Conservation (phyloP, 2,888 invertebrate genomes). For the Bugulina stolonifera region DNA sequence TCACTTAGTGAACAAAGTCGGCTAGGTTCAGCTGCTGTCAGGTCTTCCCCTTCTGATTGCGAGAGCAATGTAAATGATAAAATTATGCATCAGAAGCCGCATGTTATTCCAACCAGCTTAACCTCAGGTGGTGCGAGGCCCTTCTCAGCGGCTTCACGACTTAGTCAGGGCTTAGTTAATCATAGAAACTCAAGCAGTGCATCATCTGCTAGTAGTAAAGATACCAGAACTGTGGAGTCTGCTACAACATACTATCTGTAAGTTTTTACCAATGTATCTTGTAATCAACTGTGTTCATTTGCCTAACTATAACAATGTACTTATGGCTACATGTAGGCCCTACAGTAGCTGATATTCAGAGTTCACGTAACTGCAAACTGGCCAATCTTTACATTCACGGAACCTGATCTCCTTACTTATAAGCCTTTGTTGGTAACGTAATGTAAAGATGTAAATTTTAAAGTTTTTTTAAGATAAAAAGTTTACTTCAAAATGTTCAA, state of each 20-base stretch:
- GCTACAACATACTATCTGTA: slow-evolving; percentile 21
- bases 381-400: too few species aligned
- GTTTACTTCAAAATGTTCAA: too few species aligned
- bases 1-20: not conserved
- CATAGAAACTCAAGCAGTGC: not conserved
- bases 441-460: too few species aligned
- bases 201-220: not conserved
- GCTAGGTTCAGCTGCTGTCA: not conserved
- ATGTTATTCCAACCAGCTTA: not conserved
- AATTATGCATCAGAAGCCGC: not conserved
- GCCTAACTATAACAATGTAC: too few species aligned
- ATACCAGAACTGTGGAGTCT: not conserved
- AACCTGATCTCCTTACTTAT: too few species aligned
- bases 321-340: too few species aligned
- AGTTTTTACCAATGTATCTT: not conserved
- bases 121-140: not conserved
- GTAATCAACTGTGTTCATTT: too few species aligned
- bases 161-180: not conserved
- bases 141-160: not conserved
- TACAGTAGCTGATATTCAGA: too few species aligned
- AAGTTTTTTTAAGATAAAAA: too few species aligned
- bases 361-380: too few species aligned
- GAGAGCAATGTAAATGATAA: too few species aligned
- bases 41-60: not conserved
- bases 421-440: too few species aligned